phyloP scores from a whole-genome alignment of 2,888 invertebrate genomes.

The Drosophila suboccidentalis region DNA sequence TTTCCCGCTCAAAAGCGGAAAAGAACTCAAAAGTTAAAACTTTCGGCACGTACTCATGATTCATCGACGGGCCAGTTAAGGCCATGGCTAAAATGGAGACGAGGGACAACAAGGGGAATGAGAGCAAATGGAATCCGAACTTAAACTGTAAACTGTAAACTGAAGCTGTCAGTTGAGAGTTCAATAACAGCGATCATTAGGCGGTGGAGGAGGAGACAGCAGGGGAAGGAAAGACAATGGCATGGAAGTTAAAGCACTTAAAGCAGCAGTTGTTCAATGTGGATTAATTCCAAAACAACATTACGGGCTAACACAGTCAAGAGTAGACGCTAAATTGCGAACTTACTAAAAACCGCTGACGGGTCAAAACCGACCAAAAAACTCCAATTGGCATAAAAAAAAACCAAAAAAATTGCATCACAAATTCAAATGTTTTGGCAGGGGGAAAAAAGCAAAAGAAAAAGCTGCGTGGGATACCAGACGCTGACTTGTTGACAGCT shows the following conservation, averaged over 20 bases:
- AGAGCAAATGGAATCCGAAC: slow-evolving; percentile 3
- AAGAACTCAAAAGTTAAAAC: slow-evolving; percentile 43
- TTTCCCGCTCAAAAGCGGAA: slow-evolving; percentile 42
- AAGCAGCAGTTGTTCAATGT: slow-evolving; percentile 15
- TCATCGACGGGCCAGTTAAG: slow-evolving; percentile 53
- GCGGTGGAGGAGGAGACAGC: background rate
- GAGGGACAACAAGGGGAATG: background rate
- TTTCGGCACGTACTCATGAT: slow-evolving; percentile 67
- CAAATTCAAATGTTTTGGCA: slow-evolving; percentile 40
- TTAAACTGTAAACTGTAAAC: slow-evolving; percentile 11
- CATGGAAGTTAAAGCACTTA: slow-evolving; percentile 22
- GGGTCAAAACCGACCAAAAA: slow-evolving; percentile 2
- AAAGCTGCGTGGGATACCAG: slow-evolving; percentile 50
- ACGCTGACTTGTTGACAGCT: slow-evolving; percentile 78
- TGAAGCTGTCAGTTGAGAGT: slow-evolving; percentile 29
- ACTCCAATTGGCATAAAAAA: background rate
- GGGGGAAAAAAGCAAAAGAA: slow-evolving; percentile 3
- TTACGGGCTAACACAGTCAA: slow-evolving; percentile 4
- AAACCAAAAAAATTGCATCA: slow-evolving; percentile 4
- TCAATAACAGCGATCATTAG: slow-evolving; percentile 64
- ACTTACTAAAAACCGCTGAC: slow-evolving; percentile 8
- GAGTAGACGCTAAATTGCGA: background rate
- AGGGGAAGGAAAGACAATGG: background rate
- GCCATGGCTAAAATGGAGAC: slow-evolving; percentile 9
- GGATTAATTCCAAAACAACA: slow-evolving; percentile 15